Evolutionary conservation across 1,140 invertebrate species (phyloP).

Genomic region (Drosophila mauritiana): DNA sequence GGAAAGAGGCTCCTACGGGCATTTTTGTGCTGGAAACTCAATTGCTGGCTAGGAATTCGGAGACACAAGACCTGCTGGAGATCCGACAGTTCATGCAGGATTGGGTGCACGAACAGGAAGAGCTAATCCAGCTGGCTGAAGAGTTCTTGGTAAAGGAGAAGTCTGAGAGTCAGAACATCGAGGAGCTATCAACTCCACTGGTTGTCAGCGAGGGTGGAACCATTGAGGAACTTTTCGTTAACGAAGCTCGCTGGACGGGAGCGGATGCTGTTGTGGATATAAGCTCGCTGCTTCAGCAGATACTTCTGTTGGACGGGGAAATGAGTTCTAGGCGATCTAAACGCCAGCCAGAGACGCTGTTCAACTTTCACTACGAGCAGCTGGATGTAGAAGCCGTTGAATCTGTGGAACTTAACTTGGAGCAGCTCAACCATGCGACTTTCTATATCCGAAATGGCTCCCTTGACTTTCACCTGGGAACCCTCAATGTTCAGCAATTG

Average conservation of each 20-base stretch:
- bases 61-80: constrained; percentile 74
- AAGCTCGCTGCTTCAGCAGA: constrained; percentile 46
- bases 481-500: constrained; percentile 54
- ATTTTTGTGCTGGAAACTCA: constrained; percentile 71
- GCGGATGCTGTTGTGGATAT: constrained; percentile 52
- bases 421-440: constrained; percentile 57
- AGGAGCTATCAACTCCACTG: constrained; percentile 46
- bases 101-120: constrained; percentile 70
- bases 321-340: constrained; percentile 18
- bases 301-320: constrained; percentile 41
- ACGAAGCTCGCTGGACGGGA: constrained; percentile 57
- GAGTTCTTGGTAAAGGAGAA: constrained; percentile 9
- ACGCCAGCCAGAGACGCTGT: constrained; percentile 43
- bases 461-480: constrained; percentile 50
- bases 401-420: constrained; percentile 44
- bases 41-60: constrained; percentile 67
- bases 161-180: neutral
- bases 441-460: constrained; percentile 67
- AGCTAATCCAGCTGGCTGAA: constrained; percentile 25
- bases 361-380: constrained; percentile 45
- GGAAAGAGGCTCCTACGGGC: constrained; percentile 59
- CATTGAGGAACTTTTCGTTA: constrained; percentile 56
- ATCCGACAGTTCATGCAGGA: constrained; percentile 71
- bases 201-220: constrained; percentile 47
- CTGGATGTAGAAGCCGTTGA: constrained; percentile 63